These are phyloP conservation scores for Pogona vitticeps DNA, from an alignment of 2,113 vertebrate species.

Conservation along the genomic window DNA sequence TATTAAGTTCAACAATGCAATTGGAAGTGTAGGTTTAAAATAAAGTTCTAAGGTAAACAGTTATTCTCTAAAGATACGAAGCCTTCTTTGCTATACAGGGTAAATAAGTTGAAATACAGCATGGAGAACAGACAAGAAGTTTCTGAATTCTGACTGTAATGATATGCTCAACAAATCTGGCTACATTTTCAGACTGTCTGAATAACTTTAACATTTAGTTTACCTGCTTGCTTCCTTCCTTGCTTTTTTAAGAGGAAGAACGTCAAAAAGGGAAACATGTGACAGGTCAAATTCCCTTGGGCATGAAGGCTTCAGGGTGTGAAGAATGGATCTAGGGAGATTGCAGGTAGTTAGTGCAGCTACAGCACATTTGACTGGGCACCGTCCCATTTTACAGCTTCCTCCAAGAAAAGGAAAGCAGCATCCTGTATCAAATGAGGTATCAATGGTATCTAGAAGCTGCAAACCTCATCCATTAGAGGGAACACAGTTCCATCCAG, in stretches of 20 bases:
- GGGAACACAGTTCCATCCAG: background rate
- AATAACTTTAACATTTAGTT: too few species aligned
- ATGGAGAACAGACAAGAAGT: background rate
- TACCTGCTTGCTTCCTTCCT: too few species aligned
- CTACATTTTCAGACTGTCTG: too few species aligned
- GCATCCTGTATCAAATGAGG: too few species aligned
- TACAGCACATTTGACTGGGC: background rate
- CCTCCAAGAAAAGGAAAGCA: background rate
- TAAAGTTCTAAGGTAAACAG: background rate
- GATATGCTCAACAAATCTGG: background rate
- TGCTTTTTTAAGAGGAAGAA: too few species aligned
- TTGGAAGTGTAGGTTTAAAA: slow-evolving; percentile 29
- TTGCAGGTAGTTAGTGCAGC: background rate
- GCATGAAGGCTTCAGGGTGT: background rate
- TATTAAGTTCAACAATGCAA: slow-evolving; percentile 62
- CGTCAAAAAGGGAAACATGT: background rate
- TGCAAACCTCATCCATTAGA: background rate
- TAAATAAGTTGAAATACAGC: background rate
- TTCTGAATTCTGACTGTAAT: background rate
- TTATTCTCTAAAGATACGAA: background rate
- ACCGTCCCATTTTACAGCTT: background rate
- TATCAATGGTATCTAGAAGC: background rate
- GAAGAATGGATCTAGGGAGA: background rate
- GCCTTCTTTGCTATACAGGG: accelerated
- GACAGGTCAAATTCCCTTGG: background rate